Evolutionary conservation across 1,140 invertebrate genomes (phyloP).

Genomic region (Dryas iulia): DNA sequence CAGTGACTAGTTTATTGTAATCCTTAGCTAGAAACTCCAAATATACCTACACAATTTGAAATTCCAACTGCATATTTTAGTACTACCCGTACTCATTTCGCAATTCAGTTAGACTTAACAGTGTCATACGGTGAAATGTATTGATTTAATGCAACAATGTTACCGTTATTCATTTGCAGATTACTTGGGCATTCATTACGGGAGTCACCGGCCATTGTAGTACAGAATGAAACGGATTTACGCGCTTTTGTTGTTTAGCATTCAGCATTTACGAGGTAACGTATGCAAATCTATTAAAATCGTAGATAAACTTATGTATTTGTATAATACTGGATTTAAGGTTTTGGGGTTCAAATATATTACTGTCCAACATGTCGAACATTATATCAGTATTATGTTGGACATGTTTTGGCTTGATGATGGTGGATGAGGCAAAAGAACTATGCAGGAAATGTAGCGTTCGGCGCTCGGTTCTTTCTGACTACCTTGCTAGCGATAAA

Average conservation of each 20-base stretch:
- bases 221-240: slow-evolving; percentile 22
- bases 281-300: neutral
- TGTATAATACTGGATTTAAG: neutral
- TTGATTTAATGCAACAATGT: slow-evolving; percentile 1
- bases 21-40: no score
- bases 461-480: no score
- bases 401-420: no score
- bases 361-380: no score
- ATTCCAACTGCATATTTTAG: neutral
- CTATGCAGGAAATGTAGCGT: no score
- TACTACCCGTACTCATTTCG: neutral
- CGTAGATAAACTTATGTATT: neutral
- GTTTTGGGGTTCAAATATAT: neutral
- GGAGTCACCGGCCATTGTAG: slow-evolving; percentile 15
- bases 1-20: no score
- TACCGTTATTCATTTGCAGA: slow-evolving; percentile 21
- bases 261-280: neutral
- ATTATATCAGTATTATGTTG: no score
- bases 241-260: slow-evolving; percentile 17
- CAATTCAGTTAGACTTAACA: neutral
- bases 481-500: no score
- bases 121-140: neutral
- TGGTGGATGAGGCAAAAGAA: no score
- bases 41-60: neutral
- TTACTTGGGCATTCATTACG: slow-evolving; percentile 24